Percentiles rank a stretch among this genome's conserved stretches.
These are phyloP conservation scores for Ochropleura plecta DNA, from an alignment of 2,888 invertebrate species.

Conservation along the genomic window DNA sequence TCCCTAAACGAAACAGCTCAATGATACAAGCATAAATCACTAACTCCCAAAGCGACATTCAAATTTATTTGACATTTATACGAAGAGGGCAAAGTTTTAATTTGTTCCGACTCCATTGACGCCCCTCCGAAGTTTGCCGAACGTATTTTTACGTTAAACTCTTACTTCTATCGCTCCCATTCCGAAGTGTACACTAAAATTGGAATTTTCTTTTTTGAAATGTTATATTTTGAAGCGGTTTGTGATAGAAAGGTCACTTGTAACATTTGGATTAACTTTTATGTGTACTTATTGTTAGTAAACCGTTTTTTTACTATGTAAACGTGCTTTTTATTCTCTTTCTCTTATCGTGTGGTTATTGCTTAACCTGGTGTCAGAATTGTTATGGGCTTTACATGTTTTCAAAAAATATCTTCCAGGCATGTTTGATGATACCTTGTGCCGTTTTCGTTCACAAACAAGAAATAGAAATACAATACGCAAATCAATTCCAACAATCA, in stretches of 20 bases:
- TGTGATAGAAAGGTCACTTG: constrained; percentile 22
- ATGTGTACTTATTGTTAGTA: constrained; percentile 22
- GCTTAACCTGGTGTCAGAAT: too few relatives aligned
- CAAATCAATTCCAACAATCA: too few relatives aligned
- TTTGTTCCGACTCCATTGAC: constrained; percentile 67
- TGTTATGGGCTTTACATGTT: too few relatives aligned
- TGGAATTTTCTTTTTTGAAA: constrained; percentile 52
- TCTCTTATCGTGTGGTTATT: too few relatives aligned
- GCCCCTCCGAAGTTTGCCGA: constrained; percentile 58
- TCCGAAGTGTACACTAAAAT: constrained; percentile 56
- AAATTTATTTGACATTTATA: constrained; percentile 70
- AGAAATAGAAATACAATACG: too few relatives aligned
- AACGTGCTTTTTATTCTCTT: neutral
- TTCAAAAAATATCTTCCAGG: too few relatives aligned
- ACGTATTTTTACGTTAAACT: constrained; percentile 67
- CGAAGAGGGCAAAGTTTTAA: constrained; percentile 67
- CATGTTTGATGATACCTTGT: too few relatives aligned
- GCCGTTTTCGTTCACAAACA: too few relatives aligned
- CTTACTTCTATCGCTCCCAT: constrained; percentile 46
- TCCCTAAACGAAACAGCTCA: constrained; percentile 55
- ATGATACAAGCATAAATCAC: constrained; percentile 65
- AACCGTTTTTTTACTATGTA: neutral
- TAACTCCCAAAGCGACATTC: constrained; percentile 61
- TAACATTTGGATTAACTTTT: constrained; percentile 38
- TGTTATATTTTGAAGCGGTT: constrained; percentile 51